Base-by-base conservation (phyloP, 1,140 invertebrate genomes). In the Lasaia peninsularis region DNA sequence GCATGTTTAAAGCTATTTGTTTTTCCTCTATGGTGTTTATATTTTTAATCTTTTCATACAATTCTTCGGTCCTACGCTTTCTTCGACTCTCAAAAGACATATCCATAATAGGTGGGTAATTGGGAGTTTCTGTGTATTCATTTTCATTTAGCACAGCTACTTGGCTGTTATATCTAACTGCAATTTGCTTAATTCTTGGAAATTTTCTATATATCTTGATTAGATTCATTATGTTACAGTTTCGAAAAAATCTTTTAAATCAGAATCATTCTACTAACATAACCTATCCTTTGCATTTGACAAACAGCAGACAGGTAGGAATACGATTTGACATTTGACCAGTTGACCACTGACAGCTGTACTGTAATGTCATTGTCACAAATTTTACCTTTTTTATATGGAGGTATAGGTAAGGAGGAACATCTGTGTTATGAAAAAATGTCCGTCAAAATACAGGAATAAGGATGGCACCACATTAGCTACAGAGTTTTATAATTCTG, bases 21-120 rank as follows among this genome's bases (percentile, higher is more conserved):
- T 97, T 97, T 85, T 96, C 94, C 83, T 97, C 96, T 0, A 96
- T 91, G 0, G 94, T 95, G 48, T 92, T 88, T 33, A 95, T 63
- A 6, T 86, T 73, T 68, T 92, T 91, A 18, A 96, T 91, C 67
- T 92, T 88, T 20, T 94, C 83, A 69, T 93, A 76, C 73, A 90
- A 82, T 1, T 75, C 58, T 62, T 91, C 70, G 21, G 79, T 79
- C 56, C 81, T 70, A 18, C 91, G 83, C 66, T 73, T 65, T 35
- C 76, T 80, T 56, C 60, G 77, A 18, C 79, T 90, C 63, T 81
- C 63, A 8, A 66, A 70, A 0, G 90, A 91, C 0, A 90, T 50
- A 69, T 94, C 91, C 18, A 91, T 64, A 63, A 95, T 94, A 35
- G 84, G 78, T 24, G 93, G 93, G 90, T 94, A 95, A 61, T 91